Base-by-base conservation (phyloP, 2,797 vertebrate species). In the Tachyglossus aculeatus region DNA sequence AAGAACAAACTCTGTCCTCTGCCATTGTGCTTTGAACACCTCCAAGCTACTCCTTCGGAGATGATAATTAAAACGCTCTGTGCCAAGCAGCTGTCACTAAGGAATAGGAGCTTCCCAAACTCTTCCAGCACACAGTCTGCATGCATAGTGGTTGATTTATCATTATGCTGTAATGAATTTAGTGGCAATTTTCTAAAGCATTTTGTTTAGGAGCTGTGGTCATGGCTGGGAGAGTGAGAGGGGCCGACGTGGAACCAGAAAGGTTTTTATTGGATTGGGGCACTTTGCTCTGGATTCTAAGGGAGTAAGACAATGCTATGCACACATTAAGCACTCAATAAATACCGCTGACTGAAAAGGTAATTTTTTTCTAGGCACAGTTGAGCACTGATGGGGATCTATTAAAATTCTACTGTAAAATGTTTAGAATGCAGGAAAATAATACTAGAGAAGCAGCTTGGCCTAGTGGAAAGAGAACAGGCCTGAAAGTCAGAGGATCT, bases 41-140 rank as follows among this genome's bases (percentile, higher is more conserved):
- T 78, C 74, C 50, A 57, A 82, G 48, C 40, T 24, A 75, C 71
- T 79, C 70, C 31, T 48, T 40, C 59, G 29, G 37, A 86, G 63
- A 44, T 67, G 60, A 75, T 79, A 68, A 81, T 78, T 67, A 67
- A 32, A 53, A 14, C 12, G 48, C 25, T 19, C 57, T 57, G 32
- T 70, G 79, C 81, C 80, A 79, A 68, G 56, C 64, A 82, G 70
- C 74, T 80, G 67, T 82, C 82, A 85, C 62, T 68, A 80, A 37
- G 48, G 70, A 78, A 73, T 9, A 56, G 48, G 67, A 74, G 51
- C 53, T 84, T 54, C 72, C 71, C 56, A 57, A 66, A 53, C 12
- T 4, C 4, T 41, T 15, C 18, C 52, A 47, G 33, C 6, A 43
- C 51, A 76, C 71, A 60, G 37, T 25, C 41, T 37, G 41, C 10